Conservation (phyloP, 2,113 vertebrate genomes). For the Lontra canadensis region DNA sequence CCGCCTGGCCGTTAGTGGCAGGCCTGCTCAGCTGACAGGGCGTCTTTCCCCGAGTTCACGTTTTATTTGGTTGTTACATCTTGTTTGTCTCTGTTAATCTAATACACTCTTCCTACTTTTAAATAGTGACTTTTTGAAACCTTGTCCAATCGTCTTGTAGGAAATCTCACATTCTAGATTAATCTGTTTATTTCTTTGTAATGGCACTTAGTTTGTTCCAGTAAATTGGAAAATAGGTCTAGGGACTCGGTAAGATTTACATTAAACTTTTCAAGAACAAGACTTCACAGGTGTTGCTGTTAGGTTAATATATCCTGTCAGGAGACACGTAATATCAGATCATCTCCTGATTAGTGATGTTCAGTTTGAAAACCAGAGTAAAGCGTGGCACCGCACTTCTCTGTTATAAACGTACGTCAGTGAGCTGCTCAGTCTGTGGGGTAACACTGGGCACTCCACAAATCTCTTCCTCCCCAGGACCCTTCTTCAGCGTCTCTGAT, state of each 20-base stretch:
- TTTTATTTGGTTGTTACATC: neutral
- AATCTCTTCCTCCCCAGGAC: neutral
- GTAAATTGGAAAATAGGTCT: neutral
- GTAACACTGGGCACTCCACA: too few species aligned
- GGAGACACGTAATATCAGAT: neutral
- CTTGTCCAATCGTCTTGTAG: neutral
- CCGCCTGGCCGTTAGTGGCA: too few species aligned
- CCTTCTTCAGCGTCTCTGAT: neutral
- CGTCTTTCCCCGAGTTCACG: neutral
- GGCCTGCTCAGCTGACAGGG: neutral
- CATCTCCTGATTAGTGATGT: neutral
- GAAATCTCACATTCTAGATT: neutral
- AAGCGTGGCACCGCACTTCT: neutral
- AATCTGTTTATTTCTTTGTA: neutral
- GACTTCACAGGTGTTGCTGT: neutral
- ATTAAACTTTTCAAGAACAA: neutral
- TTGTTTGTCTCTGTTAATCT: neutral
- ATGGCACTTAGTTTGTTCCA: neutral
- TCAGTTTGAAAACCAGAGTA: neutral
- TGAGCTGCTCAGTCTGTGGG: neutral
- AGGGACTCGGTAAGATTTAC: neutral
- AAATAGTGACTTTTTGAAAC: neutral
- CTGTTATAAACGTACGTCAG: neutral
- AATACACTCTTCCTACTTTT: neutral
- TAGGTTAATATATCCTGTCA: neutral